A percentile compares a stretch with the other conserved stretches of the same genome.
Evolutionary conservation across 2,888 invertebrate species (phyloP).

Genomic region (Lingula anatina): DNA sequence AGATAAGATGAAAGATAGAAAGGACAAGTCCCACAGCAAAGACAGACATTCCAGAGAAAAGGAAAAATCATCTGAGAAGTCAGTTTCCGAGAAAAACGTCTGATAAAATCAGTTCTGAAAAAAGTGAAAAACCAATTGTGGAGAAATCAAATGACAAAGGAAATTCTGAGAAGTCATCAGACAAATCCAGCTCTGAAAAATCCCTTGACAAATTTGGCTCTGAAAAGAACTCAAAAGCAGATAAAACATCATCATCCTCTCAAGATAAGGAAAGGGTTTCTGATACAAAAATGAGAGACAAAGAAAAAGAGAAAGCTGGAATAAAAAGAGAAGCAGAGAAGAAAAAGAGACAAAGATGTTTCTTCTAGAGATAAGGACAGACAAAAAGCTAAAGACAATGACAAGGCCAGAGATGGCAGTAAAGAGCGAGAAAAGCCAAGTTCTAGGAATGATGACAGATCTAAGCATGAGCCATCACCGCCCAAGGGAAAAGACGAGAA

Average conservation of each 20-base stretch:
- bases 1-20: slow-evolving; percentile 7
- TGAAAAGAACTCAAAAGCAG: too few species aligned
- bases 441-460: slow-evolving; percentile 14
- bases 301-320: slow-evolving; percentile 12
- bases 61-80: slow-evolving; percentile 7
- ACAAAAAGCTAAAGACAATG: slow-evolving; percentile 11
- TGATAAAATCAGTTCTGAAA: slow-evolving; percentile 8
- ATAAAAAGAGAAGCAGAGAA: not conserved
- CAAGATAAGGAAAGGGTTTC: slow-evolving; percentile 14
- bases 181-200: too few species aligned
- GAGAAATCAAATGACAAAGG: too few species aligned
- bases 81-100: slow-evolving; percentile 7
- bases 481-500: slow-evolving; percentile 5
- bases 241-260: too few species aligned
- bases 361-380: slow-evolving; percentile 11
- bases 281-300: slow-evolving; percentile 16
- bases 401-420: slow-evolving; percentile 5
- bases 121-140: slow-evolving; percentile 6
- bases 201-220: too few species aligned
- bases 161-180: too few species aligned
- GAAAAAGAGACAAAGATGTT: too few species aligned
- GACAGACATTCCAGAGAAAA: slow-evolving; percentile 13
- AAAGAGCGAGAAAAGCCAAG: slow-evolving; percentile 3
- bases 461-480: not conserved
- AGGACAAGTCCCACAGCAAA: slow-evolving; percentile 4